These are phyloP conservation scores for Actenoides hombroni DNA, from an alignment of 2,113 vertebrate genomes.

Conservation along the genomic window DNA sequence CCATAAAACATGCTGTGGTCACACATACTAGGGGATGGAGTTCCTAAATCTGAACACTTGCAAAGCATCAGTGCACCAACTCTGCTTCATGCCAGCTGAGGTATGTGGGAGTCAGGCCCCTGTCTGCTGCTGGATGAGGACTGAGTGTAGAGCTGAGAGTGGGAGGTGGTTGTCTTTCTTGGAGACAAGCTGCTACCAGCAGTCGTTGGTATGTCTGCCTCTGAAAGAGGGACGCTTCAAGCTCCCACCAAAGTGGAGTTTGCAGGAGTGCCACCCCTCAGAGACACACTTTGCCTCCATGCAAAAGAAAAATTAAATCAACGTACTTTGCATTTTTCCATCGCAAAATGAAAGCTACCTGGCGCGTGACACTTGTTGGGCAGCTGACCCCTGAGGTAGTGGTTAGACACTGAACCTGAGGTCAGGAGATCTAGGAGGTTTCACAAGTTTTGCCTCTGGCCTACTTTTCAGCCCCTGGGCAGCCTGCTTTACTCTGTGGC, in stretches of 20 bases:
- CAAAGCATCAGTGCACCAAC: background rate
- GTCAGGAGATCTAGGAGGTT: background rate
- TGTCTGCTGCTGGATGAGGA: background rate
- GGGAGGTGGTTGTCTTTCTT: rapidly evolving
- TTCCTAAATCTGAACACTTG: rapidly evolving
- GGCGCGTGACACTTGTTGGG: background rate
- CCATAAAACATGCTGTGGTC: background rate
- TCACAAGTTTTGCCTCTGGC: background rate
- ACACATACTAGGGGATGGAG: background rate
- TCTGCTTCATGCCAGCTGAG: background rate
- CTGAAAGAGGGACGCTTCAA: background rate
- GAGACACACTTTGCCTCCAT: background rate
- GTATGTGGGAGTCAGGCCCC: rapidly evolving
- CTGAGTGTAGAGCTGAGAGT: rapidly evolving
- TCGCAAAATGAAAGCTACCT: background rate
- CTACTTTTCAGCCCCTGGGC: background rate
- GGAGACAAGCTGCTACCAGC: background rate
- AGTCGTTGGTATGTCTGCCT: background rate
- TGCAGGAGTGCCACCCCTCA: rapidly evolving
- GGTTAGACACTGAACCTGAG: background rate
- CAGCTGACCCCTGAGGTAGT: background rate
- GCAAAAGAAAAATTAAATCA: background rate
- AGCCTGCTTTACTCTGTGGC: background rate
- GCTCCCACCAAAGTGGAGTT: rapidly evolving
- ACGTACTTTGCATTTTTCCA: background rate